These are phyloP conservation scores for Drosophila cracens DNA, from an alignment of 2,888 invertebrate genomes.

Conservation along the genomic window DNA sequence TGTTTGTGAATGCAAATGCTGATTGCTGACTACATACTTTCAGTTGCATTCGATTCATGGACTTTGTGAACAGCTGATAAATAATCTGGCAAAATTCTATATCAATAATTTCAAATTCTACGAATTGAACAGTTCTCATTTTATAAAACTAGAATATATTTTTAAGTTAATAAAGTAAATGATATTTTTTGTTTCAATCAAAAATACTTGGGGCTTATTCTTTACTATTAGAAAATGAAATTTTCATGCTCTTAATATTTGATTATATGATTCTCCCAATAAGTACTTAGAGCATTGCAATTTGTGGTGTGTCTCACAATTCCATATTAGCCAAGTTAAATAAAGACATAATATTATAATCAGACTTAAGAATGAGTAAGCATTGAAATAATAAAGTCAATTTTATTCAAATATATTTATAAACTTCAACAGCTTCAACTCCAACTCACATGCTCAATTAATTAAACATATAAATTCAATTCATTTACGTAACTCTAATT, in stretches of 20 bases:
- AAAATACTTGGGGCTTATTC: not conserved
- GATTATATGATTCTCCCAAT: not conserved
- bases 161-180: not conserved
- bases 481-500: not conserved
- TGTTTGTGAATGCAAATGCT: conserved; percentile 30
- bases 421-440: not conserved
- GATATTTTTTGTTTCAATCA: too few species aligned
- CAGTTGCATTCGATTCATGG: not conserved
- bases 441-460: not conserved
- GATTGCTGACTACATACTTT: conserved; percentile 18
- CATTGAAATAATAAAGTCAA: not conserved
- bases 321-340: not conserved
- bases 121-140: not conserved
- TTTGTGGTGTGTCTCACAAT: not conserved
- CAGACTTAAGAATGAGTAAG: too few species aligned
- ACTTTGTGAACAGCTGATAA: not conserved
- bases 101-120: not conserved
- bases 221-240: not conserved
- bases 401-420: not conserved
- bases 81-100: not conserved
- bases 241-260: not conserved
- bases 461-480: not conserved
- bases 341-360: not conserved
- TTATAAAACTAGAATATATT: not conserved
- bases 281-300: not conserved